These are phyloP conservation scores for Entosphenus tridentatus DNA, from an alignment of 2,113 vertebrate species.

Conservation along the genomic window DNA sequence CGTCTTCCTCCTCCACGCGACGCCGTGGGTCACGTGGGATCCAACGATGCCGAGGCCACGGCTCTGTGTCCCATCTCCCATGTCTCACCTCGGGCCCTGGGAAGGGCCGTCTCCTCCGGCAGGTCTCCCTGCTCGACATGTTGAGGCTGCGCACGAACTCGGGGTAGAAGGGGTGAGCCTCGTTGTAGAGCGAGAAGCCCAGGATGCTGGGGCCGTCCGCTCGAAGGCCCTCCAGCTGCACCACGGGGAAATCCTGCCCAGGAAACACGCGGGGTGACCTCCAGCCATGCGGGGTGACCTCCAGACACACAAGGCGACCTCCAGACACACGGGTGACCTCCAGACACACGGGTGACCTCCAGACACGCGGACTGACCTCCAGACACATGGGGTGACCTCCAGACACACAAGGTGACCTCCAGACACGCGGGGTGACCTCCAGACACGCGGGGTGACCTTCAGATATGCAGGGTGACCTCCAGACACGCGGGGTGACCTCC, in stretches of 20 bases:
- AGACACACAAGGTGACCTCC: too few relatives aligned
- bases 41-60: too few relatives aligned
- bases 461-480: too few relatives aligned
- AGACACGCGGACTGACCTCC: too few relatives aligned
- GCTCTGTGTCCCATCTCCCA: too few relatives aligned
- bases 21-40: too few relatives aligned
- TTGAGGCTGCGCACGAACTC: not conserved
- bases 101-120: constrained; percentile 39
- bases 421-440: too few relatives aligned
- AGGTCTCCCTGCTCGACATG: constrained; percentile 48
- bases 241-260: not conserved
- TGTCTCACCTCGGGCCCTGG: constrained; percentile 47
- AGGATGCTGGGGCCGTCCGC: not conserved
- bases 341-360: not conserved
- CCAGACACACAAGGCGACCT: not conserved
- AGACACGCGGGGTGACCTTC: too few relatives aligned
- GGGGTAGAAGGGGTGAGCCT: constrained; percentile 1
- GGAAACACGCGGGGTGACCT: not conserved
- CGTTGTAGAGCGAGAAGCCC: not conserved
- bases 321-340: not conserved
- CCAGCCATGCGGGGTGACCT: not conserved
- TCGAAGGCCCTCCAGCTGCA: constrained; percentile 1
- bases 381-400: too few relatives aligned
- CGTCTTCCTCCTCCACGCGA: too few relatives aligned
- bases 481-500: not conserved